phyloP scores from a whole-genome alignment of 2,888 invertebrate genomes.

The Diarsia mendica region DNA sequence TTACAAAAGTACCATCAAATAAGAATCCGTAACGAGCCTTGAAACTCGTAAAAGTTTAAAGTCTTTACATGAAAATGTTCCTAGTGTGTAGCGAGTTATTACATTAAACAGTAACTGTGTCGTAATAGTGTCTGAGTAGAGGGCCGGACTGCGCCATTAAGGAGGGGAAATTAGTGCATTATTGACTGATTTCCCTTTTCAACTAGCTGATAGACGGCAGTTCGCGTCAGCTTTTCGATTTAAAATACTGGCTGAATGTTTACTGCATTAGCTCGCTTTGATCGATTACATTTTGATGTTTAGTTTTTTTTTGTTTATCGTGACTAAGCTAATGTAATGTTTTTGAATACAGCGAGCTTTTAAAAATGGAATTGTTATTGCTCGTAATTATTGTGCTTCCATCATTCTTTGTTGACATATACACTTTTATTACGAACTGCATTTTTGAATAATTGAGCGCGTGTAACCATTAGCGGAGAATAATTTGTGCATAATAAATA shows the following conservation, averaged over 20 bases:
- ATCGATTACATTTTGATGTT: constrained; percentile 68
- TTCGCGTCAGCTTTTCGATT: constrained; percentile 79
- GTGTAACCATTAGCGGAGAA: constrained; percentile 27
- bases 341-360: constrained; percentile 49
- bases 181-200: constrained; percentile 90
- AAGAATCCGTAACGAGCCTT: constrained; percentile 56
- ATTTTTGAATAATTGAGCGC: constrained; percentile 37
- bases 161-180: constrained; percentile 90
- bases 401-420: constrained; percentile 51
- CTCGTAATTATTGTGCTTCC: constrained; percentile 49
- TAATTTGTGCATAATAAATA: constrained; percentile 48
- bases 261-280: constrained; percentile 78
- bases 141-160: constrained; percentile 83
- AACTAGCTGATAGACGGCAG: constrained; percentile 86
- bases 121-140: constrained; percentile 82
- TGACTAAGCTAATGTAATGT: constrained; percentile 64
- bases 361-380: constrained; percentile 66
- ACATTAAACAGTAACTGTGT: constrained; percentile 77
- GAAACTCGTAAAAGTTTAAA: constrained; percentile 63
- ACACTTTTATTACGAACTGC: constrained; percentile 35
- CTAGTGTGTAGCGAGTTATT: constrained; percentile 71
- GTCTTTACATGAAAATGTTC: constrained; percentile 69
- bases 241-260: constrained; percentile 80
- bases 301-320: constrained; percentile 54
- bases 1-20: constrained; percentile 54